Conservation (phyloP, 2,797 vertebrate species). For the Chaetophractus vellerosus region DNA sequence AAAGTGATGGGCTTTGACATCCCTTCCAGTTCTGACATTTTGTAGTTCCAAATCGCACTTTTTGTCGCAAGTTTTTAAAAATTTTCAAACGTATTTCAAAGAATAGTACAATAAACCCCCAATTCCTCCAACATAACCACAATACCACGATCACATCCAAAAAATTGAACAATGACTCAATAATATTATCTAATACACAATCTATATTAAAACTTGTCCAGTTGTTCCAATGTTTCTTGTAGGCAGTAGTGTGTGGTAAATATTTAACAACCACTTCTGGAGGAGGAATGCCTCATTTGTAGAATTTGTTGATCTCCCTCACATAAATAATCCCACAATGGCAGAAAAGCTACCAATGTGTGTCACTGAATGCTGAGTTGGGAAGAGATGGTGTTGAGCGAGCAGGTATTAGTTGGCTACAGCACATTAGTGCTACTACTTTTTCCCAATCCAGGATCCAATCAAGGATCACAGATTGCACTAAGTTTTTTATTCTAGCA, state of each 20-base stretch:
- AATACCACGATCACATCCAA: neutral
- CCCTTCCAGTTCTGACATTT: neutral
- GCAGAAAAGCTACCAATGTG: neutral
- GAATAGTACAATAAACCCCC: neutral
- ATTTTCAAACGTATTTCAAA: constrained; percentile 45
- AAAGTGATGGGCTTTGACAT: neutral
- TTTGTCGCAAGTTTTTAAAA: neutral
- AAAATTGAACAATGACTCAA: neutral
- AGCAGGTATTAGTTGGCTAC: neutral
- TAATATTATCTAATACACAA: neutral
- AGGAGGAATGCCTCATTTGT: accelerated
- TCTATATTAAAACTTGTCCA: neutral
- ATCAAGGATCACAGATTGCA: neutral
- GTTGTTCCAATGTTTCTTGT: neutral
- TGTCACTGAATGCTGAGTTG: neutral
- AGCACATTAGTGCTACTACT: neutral
- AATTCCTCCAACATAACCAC: constrained; percentile 9
- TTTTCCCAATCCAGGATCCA: neutral
- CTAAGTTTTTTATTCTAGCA: neutral
- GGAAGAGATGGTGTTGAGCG: accelerated
- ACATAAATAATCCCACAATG: neutral
- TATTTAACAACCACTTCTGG: neutral
- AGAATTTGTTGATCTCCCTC: neutral
- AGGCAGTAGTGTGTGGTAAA: neutral
- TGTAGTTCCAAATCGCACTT: neutral